A percentile compares a stretch with the other conserved stretches of the same genome.
Conservation (phyloP, 2,113 vertebrate genomes). For the Clupea harengus region DNA sequence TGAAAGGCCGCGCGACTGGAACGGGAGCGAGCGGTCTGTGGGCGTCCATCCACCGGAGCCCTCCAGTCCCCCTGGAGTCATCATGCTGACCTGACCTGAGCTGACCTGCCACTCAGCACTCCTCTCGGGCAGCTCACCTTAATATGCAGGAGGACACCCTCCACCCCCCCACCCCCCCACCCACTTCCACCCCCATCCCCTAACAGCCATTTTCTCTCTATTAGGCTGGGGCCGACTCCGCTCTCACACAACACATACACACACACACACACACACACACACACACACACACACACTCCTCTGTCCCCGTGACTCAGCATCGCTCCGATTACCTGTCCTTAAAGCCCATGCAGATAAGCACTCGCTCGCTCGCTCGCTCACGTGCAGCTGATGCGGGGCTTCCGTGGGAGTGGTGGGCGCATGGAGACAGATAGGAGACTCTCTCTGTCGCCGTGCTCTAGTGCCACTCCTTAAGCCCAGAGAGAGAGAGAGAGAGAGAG, state of each 20-base stretch:
- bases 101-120: background rate
- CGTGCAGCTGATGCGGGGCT: too few relatives aligned
- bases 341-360: background rate
- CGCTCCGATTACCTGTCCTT: background rate
- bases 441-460: background rate
- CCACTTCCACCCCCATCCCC: background rate
- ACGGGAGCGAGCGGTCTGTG: background rate
- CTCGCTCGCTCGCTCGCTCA: too few relatives aligned
- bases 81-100: background rate
- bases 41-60: background rate
- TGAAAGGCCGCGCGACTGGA: background rate
- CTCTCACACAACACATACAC: too few relatives aligned
- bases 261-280: too few relatives aligned
- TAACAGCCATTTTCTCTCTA: background rate
- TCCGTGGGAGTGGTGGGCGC: background rate
- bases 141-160: background rate
- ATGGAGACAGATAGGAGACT: background rate
- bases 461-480: background rate
- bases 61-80: background rate
- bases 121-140: background rate
- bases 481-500: background rate
- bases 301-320: background rate
- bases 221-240: background rate
- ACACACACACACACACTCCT: too few relatives aligned
- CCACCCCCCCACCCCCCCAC: background rate